These are phyloP conservation scores for Nasonovia ribisnigri DNA, from an alignment of 2,888 invertebrate species.

Conservation along the genomic window DNA sequence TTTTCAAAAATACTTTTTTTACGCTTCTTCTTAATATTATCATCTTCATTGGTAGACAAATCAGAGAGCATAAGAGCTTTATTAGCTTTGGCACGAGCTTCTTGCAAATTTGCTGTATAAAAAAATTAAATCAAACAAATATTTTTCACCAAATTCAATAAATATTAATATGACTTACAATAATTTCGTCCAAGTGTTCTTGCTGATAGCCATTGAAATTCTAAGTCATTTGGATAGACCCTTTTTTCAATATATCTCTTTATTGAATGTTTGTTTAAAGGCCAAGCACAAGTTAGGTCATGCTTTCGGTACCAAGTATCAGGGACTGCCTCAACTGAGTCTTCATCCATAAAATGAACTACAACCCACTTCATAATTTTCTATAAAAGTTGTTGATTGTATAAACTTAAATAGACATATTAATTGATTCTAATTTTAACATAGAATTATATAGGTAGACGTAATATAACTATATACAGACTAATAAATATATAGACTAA, in stretches of 20 bases:
- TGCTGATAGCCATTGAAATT: background rate
- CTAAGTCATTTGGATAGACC: background rate
- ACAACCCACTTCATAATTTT: background rate
- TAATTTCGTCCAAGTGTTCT: background rate
- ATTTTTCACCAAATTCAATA: background rate
- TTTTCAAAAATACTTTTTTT: background rate
- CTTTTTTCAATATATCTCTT: background rate
- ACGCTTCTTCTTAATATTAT: background rate
- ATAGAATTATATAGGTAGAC: no score
- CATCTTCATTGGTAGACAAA: background rate
- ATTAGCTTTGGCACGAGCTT: background rate
- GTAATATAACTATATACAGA: no score
- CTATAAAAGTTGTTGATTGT: background rate
- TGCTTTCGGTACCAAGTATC: background rate
- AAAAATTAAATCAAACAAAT: background rate
- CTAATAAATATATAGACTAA: no score
- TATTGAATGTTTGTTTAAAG: background rate
- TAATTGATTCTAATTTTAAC: no score
- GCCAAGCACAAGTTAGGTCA: background rate
- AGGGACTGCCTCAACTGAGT: background rate
- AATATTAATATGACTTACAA: background rate
- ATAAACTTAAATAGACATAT: no score
- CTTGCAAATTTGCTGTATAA: background rate
- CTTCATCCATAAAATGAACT: background rate
- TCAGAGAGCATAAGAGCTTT: background rate